Evolutionary conservation across 2,797 vertebrate species (phyloP).

Genomic region (Amblyraja radiata): DNA sequence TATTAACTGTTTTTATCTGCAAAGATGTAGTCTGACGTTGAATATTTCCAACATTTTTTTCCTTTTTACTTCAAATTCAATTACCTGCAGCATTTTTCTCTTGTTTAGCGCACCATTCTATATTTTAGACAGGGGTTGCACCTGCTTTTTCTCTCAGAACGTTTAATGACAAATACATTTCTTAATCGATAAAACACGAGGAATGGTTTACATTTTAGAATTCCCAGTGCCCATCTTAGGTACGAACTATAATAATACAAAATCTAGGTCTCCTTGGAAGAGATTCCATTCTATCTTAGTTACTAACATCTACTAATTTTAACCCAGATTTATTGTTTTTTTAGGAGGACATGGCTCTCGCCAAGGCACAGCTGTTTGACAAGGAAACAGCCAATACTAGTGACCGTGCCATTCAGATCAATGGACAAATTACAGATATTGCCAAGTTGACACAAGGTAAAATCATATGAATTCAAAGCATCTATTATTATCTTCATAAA

Average conservation of each 20-base stretch:
- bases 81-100: too few relatives aligned
- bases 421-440: conserved; percentile 64
- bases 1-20: too few relatives aligned
- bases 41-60: too few relatives aligned
- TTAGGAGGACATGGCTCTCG: conserved; percentile 64
- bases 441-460: conserved; percentile 77
- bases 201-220: not conserved
- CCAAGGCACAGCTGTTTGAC: conserved; percentile 58
- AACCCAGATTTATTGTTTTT: conserved; percentile 46
- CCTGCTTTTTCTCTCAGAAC: not conserved
- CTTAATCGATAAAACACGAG: not conserved
- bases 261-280: not conserved
- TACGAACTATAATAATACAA: not conserved
- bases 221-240: not conserved
- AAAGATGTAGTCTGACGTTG: too few relatives aligned
- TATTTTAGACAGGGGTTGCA: not conserved
- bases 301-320: not conserved
- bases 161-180: not conserved
- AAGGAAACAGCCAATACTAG: conserved; percentile 64
- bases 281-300: not conserved
- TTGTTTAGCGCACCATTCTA: not conserved
- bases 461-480: conserved; percentile 3
- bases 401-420: conserved; percentile 68
- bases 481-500: not conserved
- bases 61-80: too few relatives aligned